Evolutionary conservation across 2,888 invertebrate genomes (phyloP), one percentile per base, ranked within the genome.

Genomic region (Lapara coniferarum): DNA sequence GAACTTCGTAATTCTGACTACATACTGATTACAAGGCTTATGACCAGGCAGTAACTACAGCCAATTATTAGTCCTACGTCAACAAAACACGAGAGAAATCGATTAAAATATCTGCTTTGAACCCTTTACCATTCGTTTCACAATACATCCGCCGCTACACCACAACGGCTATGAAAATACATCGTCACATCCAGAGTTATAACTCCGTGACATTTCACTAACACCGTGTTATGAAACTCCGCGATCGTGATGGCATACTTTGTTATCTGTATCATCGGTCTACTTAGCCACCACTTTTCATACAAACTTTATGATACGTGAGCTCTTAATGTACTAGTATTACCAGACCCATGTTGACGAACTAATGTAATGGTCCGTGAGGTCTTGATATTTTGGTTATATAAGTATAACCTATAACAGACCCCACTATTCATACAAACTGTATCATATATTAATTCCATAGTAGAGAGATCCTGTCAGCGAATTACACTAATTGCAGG

Each of bases 201-300:
- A 49, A 46, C 46, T 63, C 46, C 13, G 16, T 16, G 19, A 63
- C 59, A 16, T 56, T 56, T 56, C 56, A 56, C 56, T 30, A 56
- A 56, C 56, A 19, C 46, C 16, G 46, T 19, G 46, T 46, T 46
- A 46, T 63, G 46, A 46, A 46, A 63, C 13, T 25, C 56, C 16
- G 16, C 19, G 16, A 63, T 63, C 59, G 37, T 46, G 59, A 63
- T 63, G 59, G 19, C 59, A 46, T 12, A 63, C 46, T 63, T 63
- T 12, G 59, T 46, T 63, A 63, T 63, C 59, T 63, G 14, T 30
- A 57, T 63, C 46, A 10, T 46, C 46, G 16, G 12, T 19, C 8
- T 63, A 63, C 16, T 46, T 19, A 63, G 59, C 46, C 10, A 46
- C 12, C 16, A 63, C 7, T 46, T 63, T 63, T 63, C 44, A 16